These are phyloP conservation scores for Falco concolor DNA, from an alignment of 2,797 vertebrate genomes.

Conservation along the genomic window DNA sequence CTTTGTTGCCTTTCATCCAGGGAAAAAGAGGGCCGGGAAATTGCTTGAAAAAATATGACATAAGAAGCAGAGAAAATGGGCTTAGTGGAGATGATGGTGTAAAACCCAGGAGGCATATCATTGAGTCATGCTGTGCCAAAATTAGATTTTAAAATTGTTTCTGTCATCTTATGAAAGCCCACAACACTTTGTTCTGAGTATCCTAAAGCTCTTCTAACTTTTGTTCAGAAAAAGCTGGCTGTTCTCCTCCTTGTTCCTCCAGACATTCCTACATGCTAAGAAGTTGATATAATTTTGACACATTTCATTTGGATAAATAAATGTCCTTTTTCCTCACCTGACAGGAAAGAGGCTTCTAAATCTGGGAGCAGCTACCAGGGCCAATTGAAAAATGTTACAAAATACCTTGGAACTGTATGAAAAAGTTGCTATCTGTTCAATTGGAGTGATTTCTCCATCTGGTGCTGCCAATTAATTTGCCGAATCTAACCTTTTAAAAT, in stretches of 20 bases:
- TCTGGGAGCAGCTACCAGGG: background rate
- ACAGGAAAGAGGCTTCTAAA: background rate
- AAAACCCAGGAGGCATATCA: background rate
- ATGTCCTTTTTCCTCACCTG: background rate
- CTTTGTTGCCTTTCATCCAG: background rate
- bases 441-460: slow-evolving; percentile 47
- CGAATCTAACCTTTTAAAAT: slow-evolving; percentile 70
- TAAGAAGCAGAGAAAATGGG: slow-evolving; percentile 40
- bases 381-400: background rate
- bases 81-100: slow-evolving; percentile 1
- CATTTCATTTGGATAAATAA: background rate
- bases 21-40: background rate
- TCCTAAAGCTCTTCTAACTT: background rate
- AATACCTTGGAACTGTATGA: background rate
- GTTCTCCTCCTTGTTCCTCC: background rate
- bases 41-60: background rate
- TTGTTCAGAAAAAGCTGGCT: background rate
- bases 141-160: slow-evolving; percentile 40
- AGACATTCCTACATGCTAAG: background rate
- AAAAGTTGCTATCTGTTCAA: background rate
- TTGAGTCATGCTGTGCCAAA: slow-evolving; percentile 28
- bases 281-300: background rate
- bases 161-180: slow-evolving; percentile 3
- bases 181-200: background rate
- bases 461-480: slow-evolving; percentile 67